Base-by-base conservation (phyloP, 2,113 vertebrate genomes). In the Orientallactaga bullata region DNA sequence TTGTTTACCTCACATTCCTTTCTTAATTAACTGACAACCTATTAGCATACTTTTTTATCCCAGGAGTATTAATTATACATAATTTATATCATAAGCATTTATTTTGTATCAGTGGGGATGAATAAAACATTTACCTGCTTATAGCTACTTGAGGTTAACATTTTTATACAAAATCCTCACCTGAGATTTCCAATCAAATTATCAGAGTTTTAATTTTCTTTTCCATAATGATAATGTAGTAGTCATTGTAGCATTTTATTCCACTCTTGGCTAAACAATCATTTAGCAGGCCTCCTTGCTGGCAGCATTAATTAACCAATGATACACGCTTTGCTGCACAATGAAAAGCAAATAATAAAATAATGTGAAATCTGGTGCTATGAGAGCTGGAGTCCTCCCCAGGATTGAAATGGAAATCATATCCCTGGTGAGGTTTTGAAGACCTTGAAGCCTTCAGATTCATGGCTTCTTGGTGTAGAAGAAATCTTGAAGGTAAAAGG, bases 121-220 rank as follows among this genome's bases (percentile, higher is more conserved):
- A 98, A 98, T 98, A 98, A 98, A 98, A 98, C 98, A 98, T 98
- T 98, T 98, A 98, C 98, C 98, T 98, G 98, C 97, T 98, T 98
- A 98, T 97, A 98, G 98, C 97, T 98, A 98, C 96, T 98, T 95
- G 97, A 98, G 98, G 98, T 98, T 98, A 98, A 98, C 97, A 96
- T 96, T 98, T 98, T 98, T 97, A 97, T 96, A 97, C 97, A 98
- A 98, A 98, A 98, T 97, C 97, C 97, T 98, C 98, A 98, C 98
- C 97, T 97, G 98, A 98, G 98, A 98, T 96, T 98, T 97, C 97
- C 97, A 98, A 98, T 98, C 98, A 98, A 98, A 98, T 98, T 98
- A 98, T 98, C 96, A 95, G 94, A 97, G 97, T 98, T 98, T 98
- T 98, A 97, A 98, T 98, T 98, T 98, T 98, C 97, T 97, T 90